Conservation (phyloP, 1,140 invertebrate genomes). For the Apis florea region DNA sequence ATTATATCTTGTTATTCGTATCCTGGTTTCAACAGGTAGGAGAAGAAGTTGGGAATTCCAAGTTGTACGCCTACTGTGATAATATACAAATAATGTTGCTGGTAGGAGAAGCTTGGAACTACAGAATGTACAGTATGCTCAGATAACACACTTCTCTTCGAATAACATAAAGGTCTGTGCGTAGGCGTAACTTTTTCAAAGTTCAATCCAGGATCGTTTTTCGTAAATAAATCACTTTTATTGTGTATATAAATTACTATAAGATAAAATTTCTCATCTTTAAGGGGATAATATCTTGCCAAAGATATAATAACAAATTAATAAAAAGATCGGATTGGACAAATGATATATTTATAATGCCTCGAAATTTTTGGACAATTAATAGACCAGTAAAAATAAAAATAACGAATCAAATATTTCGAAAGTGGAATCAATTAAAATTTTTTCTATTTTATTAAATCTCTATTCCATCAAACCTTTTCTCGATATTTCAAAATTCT, state of each 20-base stretch:
- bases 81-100: not conserved
- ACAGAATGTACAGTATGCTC: not conserved
- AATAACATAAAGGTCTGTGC: not conserved
- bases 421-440: no score
- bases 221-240: no score
- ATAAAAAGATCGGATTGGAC: no score
- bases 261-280: not conserved
- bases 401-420: no score
- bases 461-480: no score
- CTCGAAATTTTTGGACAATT: no score
- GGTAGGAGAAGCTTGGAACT: not conserved
- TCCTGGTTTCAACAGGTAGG: conserved; percentile 27
- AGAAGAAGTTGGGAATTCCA: not conserved
- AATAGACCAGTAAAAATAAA: no score
- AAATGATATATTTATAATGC: no score
- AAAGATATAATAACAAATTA: no score
- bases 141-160: not conserved
- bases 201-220: not conserved
- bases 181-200: not conserved
- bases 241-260: not conserved
- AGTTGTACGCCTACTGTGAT: not conserved
- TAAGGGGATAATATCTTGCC: not conserved
- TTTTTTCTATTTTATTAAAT: no score
- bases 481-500: no score
- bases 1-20: not conserved